phyloP scores from a whole-genome alignment of 2,797 vertebrate genomes.

The Myripristis murdjan region DNA sequence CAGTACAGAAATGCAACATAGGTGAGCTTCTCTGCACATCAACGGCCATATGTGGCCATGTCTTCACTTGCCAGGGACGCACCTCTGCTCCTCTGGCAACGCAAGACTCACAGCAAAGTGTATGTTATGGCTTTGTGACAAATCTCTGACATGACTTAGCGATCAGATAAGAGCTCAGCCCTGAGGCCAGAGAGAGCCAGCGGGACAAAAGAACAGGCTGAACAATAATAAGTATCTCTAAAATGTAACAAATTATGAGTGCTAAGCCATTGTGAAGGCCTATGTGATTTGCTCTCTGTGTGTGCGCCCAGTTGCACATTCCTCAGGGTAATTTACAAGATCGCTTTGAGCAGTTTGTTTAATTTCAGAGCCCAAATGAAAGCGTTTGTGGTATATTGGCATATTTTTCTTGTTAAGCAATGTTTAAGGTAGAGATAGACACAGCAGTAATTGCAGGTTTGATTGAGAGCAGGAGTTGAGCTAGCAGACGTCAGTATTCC shows the following conservation, averaged over 20 bases:
- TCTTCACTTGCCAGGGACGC: slow-evolving; percentile 68
- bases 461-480: slow-evolving; percentile 83
- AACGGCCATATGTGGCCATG: slow-evolving; percentile 52
- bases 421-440: slow-evolving; percentile 91
- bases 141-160: slow-evolving; percentile 85
- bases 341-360: slow-evolving; percentile 87
- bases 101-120: slow-evolving; percentile 47
- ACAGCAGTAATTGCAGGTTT: slow-evolving; percentile 88
- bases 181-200: slow-evolving; percentile 81
- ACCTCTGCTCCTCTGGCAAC: slow-evolving; percentile 50
- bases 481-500: slow-evolving; percentile 79
- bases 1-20: slow-evolving; percentile 48
- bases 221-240: slow-evolving; percentile 84
- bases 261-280: slow-evolving; percentile 72
- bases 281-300: slow-evolving; percentile 81
- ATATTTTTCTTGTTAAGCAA: slow-evolving; percentile 91
- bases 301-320: slow-evolving; percentile 85
- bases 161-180: slow-evolving; percentile 81
- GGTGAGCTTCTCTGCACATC: slow-evolving; percentile 44
- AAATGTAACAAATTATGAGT: slow-evolving; percentile 88
- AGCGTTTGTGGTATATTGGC: slow-evolving; percentile 89
- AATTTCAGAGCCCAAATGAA: slow-evolving; percentile 88
- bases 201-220: slow-evolving; percentile 83
- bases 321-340: slow-evolving; percentile 90
- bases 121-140: slow-evolving; percentile 82